Conservation (phyloP, 1,140 invertebrate genomes). For the Ectropis grisescens region DNA sequence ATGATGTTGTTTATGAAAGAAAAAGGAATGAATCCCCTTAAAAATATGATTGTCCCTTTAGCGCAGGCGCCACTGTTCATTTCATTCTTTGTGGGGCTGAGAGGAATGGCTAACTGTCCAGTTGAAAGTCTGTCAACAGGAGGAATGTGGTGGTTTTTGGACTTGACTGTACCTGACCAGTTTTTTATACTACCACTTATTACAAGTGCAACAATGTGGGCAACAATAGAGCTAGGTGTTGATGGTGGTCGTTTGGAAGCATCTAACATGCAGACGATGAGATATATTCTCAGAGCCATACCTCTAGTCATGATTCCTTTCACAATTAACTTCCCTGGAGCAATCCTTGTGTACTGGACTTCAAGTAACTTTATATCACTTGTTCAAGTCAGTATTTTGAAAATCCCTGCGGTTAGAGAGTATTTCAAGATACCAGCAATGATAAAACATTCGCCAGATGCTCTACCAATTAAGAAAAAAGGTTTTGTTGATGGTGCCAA, state of each 20-base stretch:
- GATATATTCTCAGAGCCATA: constrained; percentile 80
- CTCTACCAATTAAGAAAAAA: constrained; percentile 78
- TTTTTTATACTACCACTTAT: constrained; percentile 90
- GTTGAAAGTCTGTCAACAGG: constrained; percentile 90
- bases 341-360: constrained; percentile 92
- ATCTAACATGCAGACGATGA: constrained; percentile 77
- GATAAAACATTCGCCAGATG: constrained; percentile 70
- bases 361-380: constrained; percentile 92
- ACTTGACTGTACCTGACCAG: constrained; percentile 93
- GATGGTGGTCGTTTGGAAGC: constrained; percentile 77
- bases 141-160: constrained; percentile 93
- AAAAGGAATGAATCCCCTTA: constrained; percentile 84
- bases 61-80: constrained; percentile 92
- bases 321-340: constrained; percentile 90
- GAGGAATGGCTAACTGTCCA: constrained; percentile 88
- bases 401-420: constrained; percentile 79
- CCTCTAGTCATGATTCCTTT: constrained; percentile 90
- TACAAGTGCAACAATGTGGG: constrained; percentile 83
- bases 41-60: constrained; percentile 84
- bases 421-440: constrained; percentile 85
- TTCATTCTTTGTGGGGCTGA: constrained; percentile 89
- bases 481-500: constrained; percentile 84
- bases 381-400: constrained; percentile 84
- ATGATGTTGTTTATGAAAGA: constrained; percentile 85
- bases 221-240: constrained; percentile 89